phyloP scores from a whole-genome alignment of 1,140 invertebrate genomes.

The Bombyx mori region ASM3026992v2 NC_085129.1:8296001-8296500 shows the following conservation, averaged over 20 bases:
- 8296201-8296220: background rate
- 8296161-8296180: conserved; percentile 29
- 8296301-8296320: too few relatives aligned
- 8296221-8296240: too few relatives aligned
- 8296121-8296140: conserved; percentile 31
- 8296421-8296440: too few relatives aligned
- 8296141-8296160: conserved; percentile 31
- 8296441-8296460: too few relatives aligned
- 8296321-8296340: too few relatives aligned
- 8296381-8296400: too few relatives aligned
- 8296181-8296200: conserved; percentile 26
- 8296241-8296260: too few relatives aligned
- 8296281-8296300: too few relatives aligned
- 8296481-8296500: background rate
- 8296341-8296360: too few relatives aligned
- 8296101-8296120: conserved; percentile 57
- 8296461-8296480: conserved; percentile 2
- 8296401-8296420: too few relatives aligned
- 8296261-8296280: too few relatives aligned
- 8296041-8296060: conserved; percentile 67
- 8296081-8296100: conserved; percentile 56
- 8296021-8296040: conserved; percentile 64
- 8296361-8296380: too few relatives aligned
- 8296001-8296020: conserved; percentile 55
- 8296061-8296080: conserved; percentile 66